Percentiles rank a stretch among this genome's conserved stretches.
Conservation (phyloP, 2,888 invertebrate genomes). For the Darwinula stevensoni region DNA sequence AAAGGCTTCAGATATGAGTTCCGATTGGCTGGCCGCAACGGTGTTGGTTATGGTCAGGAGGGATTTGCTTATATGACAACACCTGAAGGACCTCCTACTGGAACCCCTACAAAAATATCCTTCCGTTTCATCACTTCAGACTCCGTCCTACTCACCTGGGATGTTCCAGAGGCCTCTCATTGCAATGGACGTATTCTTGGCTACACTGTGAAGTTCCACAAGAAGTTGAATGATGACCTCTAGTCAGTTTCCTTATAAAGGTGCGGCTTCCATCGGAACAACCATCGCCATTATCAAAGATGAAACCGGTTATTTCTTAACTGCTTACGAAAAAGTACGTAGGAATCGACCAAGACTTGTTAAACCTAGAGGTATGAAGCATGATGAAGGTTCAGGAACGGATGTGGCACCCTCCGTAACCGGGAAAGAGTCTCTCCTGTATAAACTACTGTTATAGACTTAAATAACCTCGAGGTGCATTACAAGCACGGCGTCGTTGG, state of each 20-base stretch:
- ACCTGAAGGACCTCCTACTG: conserved; percentile 73
- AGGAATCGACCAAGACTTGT: too few species aligned
- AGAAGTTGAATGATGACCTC: conserved; percentile 43
- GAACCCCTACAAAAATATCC: conserved; percentile 47
- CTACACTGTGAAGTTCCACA: conserved; percentile 75
- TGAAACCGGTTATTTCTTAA: too few species aligned
- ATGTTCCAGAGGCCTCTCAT: conserved; percentile 49
- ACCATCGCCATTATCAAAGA: too few species aligned
- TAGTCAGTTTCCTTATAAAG: too few species aligned
- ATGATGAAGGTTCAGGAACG: too few species aligned
- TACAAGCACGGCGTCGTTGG: conserved; percentile 70
- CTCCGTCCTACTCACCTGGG: conserved; percentile 67
- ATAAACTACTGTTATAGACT: too few species aligned
- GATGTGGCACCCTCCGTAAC: too few species aligned
- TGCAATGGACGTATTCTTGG: conserved; percentile 78
- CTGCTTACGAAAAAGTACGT: too few species aligned
- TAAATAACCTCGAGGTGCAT: too few species aligned
- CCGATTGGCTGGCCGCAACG: conserved; percentile 77
- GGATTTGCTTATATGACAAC: conserved; percentile 67
- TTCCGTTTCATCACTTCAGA: conserved; percentile 65
- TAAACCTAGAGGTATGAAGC: too few species aligned
- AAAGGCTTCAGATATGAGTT: conserved; percentile 88
- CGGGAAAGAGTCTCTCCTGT: too few species aligned
- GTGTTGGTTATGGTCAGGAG: conserved; percentile 80
- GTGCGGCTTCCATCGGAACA: too few species aligned